These are phyloP conservation scores for Papilio protenor DNA, from an alignment of 2,888 invertebrate genomes.

Conservation along the genomic window DNA sequence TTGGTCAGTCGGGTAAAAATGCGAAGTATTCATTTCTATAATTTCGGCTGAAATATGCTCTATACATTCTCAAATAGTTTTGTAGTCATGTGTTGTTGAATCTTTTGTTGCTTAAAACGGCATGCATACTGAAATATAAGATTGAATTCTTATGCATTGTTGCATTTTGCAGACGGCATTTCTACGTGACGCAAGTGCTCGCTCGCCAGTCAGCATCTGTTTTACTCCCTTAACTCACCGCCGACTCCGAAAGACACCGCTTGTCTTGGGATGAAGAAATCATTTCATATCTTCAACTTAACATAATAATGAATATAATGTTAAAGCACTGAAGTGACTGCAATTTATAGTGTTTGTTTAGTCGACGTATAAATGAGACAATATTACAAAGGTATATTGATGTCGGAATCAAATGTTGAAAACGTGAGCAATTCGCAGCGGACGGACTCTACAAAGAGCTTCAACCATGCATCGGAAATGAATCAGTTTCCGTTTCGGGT, in stretches of 20 bases:
- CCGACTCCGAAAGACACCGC: conserved; percentile 50
- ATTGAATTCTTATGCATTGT: conserved; percentile 81
- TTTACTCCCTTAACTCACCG: conserved; percentile 71
- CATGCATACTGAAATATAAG: conserved; percentile 60
- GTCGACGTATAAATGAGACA: conserved; percentile 46
- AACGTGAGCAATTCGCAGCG: conserved; percentile 80
- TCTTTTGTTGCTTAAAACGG: conserved; percentile 32
- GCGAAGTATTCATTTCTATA: neutral
- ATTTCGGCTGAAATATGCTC: neutral
- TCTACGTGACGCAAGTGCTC: conserved; percentile 72
- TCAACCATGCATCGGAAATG: conserved; percentile 83
- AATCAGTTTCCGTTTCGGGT: conserved; percentile 81
- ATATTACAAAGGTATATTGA: conserved; percentile 70
- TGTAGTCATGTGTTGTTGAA: conserved; percentile 20
- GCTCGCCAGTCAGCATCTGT: conserved; percentile 80
- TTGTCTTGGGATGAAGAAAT: conserved; percentile 50
- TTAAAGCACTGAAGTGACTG: neutral
- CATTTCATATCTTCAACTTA: conserved; percentile 45
- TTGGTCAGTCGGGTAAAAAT: neutral
- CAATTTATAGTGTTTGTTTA: conserved; percentile 43
- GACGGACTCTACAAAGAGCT: conserved; percentile 81
- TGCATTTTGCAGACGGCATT: conserved; percentile 79
- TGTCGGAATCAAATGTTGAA: conserved; percentile 81
- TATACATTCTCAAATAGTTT: conserved; percentile 21
- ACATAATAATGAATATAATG: conserved; percentile 37